Evolutionary conservation across 2,113 vertebrate species (phyloP), one percentile per base, ranked within the genome.

Genomic region (Lipophrys pholis): DNA sequence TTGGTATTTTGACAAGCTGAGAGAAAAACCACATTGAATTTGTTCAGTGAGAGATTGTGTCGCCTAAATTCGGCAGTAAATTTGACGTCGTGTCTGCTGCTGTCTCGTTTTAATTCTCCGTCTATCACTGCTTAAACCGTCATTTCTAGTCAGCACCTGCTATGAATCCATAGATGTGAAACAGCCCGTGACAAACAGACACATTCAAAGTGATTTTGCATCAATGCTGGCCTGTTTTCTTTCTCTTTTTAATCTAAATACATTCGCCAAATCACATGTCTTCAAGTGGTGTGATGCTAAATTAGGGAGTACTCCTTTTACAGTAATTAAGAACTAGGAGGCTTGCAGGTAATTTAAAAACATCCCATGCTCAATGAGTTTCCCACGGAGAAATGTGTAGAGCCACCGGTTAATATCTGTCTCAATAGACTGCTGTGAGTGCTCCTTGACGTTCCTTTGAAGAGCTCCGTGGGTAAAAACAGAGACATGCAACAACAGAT

Each of bases 371-470:
- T 17, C 45, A 46, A 9, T 60, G 38, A 74, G 16, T 10, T 35
- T 36, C 36, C 70, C 6, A 14, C 9, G 65, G 49, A 79, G 64
- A 71, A 30, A 30, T 30, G 21, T 30, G 67, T 41, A 52, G 76
- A 84, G 16, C 63, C 7, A 38, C 14, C 52, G 64, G 86, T 83
- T 77, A 66, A 43, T 64, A 55, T 80, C 61, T 64, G 52, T 73
- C 60, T 40, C 65, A 16, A 35, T 39, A 73, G 51, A 63, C 43
- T 41, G 48, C 55, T 30, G 21, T 30, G 21, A 63, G 58, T 78
- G 74, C 62, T 63, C 6, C 9, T 14, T 82, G 85, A 82, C 77
- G 69, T 80, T 74, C 79, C 49, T 66, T 76, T 86, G 15, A 84
- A 71, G 57, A 45, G 42, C 70, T 75, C 71, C 40, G 50, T 65